Base-by-base conservation (phyloP, 2,113 vertebrate species). In the Actinemys pallida region DNA sequence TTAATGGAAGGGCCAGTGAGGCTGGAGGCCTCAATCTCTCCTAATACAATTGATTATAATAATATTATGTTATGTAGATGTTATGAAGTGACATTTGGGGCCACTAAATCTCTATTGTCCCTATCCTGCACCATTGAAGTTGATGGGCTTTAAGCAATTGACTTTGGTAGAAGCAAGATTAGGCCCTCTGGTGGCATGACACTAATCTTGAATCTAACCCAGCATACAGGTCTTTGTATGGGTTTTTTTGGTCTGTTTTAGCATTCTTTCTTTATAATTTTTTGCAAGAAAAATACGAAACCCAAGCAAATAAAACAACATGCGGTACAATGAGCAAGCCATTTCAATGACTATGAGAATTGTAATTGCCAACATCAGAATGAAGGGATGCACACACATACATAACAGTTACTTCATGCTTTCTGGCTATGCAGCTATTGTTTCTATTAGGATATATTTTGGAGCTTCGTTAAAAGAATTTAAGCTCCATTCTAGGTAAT, bases 11-110 rank as follows among this genome's bases (percentile, higher is more conserved):
- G 1, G 29, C 20, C 54, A 65, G 75, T 31, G 42, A 89, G 42
- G 59, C 62, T 45, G 93, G 88, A 87, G 59, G 82, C n/a, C 81
- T 49, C 19, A 47, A 39, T 93, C 92, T 65, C 90, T 92, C 78
- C 22, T 93, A 95, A 94, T 87, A 29, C 35, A 35, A 84, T 86
- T 81, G 93, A 88, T 59, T 83, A 49, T 54, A 22, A 12, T 81
- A 83, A 35, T 27, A 42, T 85, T 83, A 39, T 72, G 65, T 72
- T 59, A 31, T 10, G 4, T 75, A 83, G 35, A 39, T 86, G 6
- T 42, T 91, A 2, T 49, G 35, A 62, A 54, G 27, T n/a, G 29
- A 0, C 1, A 82, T 93, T n/a, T 27, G 16, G 19, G 2, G 29
- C 20, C 49, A 65, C 57, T 93, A 53, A 87, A 79, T 90, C 49